Conservation (phyloP, 2,113 vertebrate species). For the Oncorhynchus gorbuscha region DNA sequence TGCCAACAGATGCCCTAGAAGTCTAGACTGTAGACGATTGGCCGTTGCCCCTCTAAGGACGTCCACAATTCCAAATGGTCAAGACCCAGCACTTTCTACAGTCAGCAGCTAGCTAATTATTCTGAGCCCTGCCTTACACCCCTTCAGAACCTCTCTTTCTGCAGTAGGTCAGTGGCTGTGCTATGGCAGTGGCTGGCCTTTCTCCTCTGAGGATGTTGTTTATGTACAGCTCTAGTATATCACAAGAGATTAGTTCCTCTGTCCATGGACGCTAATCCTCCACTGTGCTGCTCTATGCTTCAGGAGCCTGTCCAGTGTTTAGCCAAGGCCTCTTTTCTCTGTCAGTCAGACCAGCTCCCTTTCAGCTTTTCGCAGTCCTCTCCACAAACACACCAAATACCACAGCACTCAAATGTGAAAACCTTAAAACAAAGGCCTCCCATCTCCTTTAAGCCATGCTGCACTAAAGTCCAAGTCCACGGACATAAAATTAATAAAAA, state of each 20-base stretch:
- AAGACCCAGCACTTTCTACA: slow-evolving; percentile 21
- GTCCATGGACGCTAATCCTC: slow-evolving; percentile 66
- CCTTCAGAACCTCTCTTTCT: slow-evolving; percentile 36
- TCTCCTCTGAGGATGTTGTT: slow-evolving; percentile 66
- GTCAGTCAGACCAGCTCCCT: slow-evolving; percentile 48
- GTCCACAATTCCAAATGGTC: slow-evolving; percentile 29
- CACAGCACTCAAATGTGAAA: slow-evolving; percentile 70
- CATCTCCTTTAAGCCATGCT: slow-evolving; percentile 62
- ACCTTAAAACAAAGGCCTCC: slow-evolving; percentile 66
- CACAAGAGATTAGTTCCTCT: slow-evolving; percentile 72
- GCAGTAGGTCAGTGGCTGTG: slow-evolving; percentile 32
- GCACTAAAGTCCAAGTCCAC: slow-evolving; percentile 62
- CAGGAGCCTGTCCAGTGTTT: slow-evolving; percentile 57
- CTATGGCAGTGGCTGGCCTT: slow-evolving; percentile 3
- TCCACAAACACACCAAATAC: slow-evolving; percentile 57
- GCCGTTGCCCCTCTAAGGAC: slow-evolving; percentile 13
- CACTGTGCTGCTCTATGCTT: slow-evolving; percentile 59
- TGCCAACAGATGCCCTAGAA: not conserved
- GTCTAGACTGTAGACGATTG: slow-evolving; percentile 10
- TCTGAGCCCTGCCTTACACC: slow-evolving; percentile 52
- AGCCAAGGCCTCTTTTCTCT: slow-evolving; percentile 59
- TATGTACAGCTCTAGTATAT: slow-evolving; percentile 76
- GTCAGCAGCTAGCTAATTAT: slow-evolving; percentile 50
- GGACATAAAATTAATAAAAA: slow-evolving; percentile 52
- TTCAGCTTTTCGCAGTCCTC: slow-evolving; percentile 57